Base-by-base conservation (phyloP, 2,113 vertebrate genomes). In the Sebastes schlegelii region DNA sequence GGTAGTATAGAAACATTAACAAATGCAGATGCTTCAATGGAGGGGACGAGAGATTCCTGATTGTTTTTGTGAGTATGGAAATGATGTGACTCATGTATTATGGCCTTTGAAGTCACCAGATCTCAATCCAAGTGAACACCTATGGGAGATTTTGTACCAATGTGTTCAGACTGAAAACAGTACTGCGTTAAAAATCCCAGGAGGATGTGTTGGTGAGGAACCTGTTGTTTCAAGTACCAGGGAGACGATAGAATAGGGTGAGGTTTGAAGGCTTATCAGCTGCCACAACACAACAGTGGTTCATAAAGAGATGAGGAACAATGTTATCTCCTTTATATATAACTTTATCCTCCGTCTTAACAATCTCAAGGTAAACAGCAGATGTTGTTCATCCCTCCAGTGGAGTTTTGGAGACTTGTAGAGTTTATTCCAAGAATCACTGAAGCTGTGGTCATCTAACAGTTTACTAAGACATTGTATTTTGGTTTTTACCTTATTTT, bases 191-290 rank as follows among this genome's bases (percentile, higher is more conserved):
- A 70, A 46, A 45, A 40, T 48, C 49, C 57, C 16, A 42, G 52
- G 46, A 17, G 26, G 19, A 13, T 23, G 14, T 43, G 57, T 61
- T 23, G 11, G 17, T 61, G 65, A 5, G 26, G 16, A 26, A 48
- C 17, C 67, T 55, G 49, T 70, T 19, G 49, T 54, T 40, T 70
- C 26, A 70, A 26, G 58, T 55, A 62, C 48, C 45, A 62, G 26
- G 16, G 23, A 67, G 46, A 62, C 5, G 0, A 83, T 49, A 23
- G 6, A 72, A 57, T 43, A 60, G 63, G 12, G n/a, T 60, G 55
- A 66, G 8, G 48, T 54, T 42, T 65, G 12, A 76, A 65, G 8
- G 40, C 19, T 23, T 43, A 14, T 74, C 26, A 13, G 10, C 42
- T 68, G 21, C 52, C 16, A 46, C 21, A 60, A 49, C n/a, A 46